Conservation (phyloP, 2,113 vertebrate species). For the Albula goreensis region DNA sequence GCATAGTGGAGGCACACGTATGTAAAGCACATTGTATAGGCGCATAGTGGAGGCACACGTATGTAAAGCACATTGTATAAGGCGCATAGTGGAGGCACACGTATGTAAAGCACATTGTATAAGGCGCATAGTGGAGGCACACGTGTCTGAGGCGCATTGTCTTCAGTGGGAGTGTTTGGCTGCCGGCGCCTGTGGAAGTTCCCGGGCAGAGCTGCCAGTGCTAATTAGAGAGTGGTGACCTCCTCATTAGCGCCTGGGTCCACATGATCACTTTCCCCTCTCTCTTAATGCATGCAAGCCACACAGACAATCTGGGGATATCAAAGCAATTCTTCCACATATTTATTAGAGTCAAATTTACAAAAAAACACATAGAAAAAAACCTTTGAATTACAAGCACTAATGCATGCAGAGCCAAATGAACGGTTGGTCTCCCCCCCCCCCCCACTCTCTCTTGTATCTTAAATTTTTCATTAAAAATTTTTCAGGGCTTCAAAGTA, state of each 20-base stretch:
- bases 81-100: background rate
- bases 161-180: slow-evolving; percentile 61
- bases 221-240: slow-evolving; percentile 92
- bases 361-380: slow-evolving; percentile 89
- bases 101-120: background rate
- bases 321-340: slow-evolving; percentile 93
- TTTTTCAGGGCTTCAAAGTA: slow-evolving; percentile 93
- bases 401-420: slow-evolving; percentile 93
- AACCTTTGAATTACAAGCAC: slow-evolving; percentile 91
- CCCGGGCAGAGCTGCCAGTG: slow-evolving; percentile 79
- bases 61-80: too few relatives aligned
- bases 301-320: slow-evolving; percentile 83
- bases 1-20: too few relatives aligned
- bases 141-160: slow-evolving; percentile 68
- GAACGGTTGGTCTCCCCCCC: slow-evolving; percentile 81
- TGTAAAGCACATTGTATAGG: too few relatives aligned
- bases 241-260: slow-evolving; percentile 84
- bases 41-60: too few relatives aligned
- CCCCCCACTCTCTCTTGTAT: slow-evolving; percentile 80
- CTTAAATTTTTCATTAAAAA: slow-evolving; percentile 98
- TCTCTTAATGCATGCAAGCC: slow-evolving; percentile 82
- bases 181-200: slow-evolving; percentile 80
- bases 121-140: slow-evolving; percentile 45
- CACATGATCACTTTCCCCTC: slow-evolving; percentile 71
- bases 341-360: slow-evolving; percentile 97